Evolutionary conservation across 1,140 invertebrate genomes (phyloP).

Genomic region (Leptinotarsa undecemlineata): DNA sequence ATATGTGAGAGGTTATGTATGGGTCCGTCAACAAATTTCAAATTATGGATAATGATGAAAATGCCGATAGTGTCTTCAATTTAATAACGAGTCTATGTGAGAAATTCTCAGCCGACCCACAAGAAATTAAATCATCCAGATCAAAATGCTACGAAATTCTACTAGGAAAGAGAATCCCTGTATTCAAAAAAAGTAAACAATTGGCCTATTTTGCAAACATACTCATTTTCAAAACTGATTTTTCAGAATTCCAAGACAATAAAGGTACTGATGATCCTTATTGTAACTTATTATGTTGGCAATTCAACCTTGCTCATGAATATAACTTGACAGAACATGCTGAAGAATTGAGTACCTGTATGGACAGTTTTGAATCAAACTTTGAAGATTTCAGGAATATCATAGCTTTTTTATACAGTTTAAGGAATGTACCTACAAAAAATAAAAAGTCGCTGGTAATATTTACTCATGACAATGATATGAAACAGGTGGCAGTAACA

Average conservation of each 20-base stretch:
- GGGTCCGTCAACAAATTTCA: constrained; percentile 3
- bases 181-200: constrained; percentile 28
- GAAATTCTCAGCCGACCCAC: constrained; percentile 33
- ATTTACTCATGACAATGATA: neutral
- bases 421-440: constrained; percentile 40
- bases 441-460: constrained; percentile 37
- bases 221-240: constrained; percentile 22
- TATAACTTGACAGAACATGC: constrained; percentile 44
- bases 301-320: constrained; percentile 42
- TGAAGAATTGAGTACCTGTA: constrained; percentile 36
- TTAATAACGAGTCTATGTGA: constrained; percentile 47
- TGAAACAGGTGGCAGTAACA: too few relatives aligned
- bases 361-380: constrained; percentile 34
- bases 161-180: constrained; percentile 36
- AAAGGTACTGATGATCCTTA: constrained; percentile 41
- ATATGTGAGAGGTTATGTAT: neutral
- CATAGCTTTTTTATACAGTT: constrained; percentile 44
- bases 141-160: constrained; percentile 42
- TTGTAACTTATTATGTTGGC: constrained; percentile 48
- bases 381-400: constrained; percentile 34
- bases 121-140: constrained; percentile 34
- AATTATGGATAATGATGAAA: constrained; percentile 30
- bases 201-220: too few relatives aligned
- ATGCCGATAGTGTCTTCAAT: constrained; percentile 41
- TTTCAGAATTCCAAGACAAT: constrained; percentile 39